Base-by-base conservation (phyloP, 2,888 invertebrate genomes). In the Biston betularia region DNA sequence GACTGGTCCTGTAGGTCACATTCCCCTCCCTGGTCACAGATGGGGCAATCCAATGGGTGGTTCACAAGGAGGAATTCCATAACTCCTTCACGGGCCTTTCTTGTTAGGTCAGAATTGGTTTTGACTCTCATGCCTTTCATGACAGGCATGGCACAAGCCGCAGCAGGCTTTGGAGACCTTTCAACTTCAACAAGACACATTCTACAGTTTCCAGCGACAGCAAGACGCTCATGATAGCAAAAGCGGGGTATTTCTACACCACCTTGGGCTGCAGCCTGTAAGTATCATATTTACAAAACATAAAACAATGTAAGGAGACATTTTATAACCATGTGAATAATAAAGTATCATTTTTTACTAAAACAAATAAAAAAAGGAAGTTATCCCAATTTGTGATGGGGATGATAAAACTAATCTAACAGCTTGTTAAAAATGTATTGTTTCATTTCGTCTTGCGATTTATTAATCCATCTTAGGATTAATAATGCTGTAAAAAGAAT, bases 141-240 rank as follows among this genome's bases (percentile, higher is more conserved):
- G 0, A 99, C 99, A 0, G 99, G 99, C 99, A 99, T 99, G 12
- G 99, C 99, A 89, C 99, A 99, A 0, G 99, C 99, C 9, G 99
- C 99, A 0, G 99, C 98, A 0, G 99, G 99, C 95, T 99, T 99
- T 1, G 98, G 97, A 49, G 99, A 98, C 87, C 98, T 99, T 87
- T 99, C 99, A 11, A 99, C 99, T 92, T 99, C 99, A 0, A 99
- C 99, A 38, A 99, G 95, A 91, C 99, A 99, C 99, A 99, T 99
- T 72, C 99, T 96, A 86, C 99, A 99, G 93, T 99, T 99, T 53
- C 99, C 99, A 74, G 99, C 99, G 40, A 99, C 98, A 6, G 99
- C 98, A 64, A 99, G 95, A 58, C 99, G 95, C 86, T 99, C 99
- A 94, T 99, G 99, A 89, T 99, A 99, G 89, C 99, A 99, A 89